These are phyloP conservation scores for Prosapia bicincta DNA, from an alignment of 2,888 invertebrate genomes.

Conservation along the genomic window DNA sequence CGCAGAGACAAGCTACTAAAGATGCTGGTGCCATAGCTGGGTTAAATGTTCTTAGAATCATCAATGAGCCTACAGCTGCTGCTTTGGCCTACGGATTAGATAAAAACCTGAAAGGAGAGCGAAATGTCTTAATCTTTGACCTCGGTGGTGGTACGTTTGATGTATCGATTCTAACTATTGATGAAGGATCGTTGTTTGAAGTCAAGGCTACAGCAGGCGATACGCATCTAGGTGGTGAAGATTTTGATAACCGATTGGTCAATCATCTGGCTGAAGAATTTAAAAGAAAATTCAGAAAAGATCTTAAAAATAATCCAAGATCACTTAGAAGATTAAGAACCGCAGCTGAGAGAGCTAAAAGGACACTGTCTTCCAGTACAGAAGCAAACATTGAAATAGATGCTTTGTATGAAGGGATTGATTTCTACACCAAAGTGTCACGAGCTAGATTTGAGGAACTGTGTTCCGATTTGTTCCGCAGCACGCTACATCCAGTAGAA, in stretches of 20 bases:
- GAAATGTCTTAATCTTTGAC: too few relatives aligned
- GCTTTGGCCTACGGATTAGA: slow-evolving; percentile 77
- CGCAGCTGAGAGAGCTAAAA: slow-evolving; percentile 52
- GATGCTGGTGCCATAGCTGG: slow-evolving; percentile 81
- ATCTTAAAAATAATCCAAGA: slow-evolving; percentile 48
- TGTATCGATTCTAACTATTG: too few relatives aligned
- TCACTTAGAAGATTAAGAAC: slow-evolving; percentile 48
- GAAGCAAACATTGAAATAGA: too few relatives aligned
- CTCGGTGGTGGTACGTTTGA: too few relatives aligned
- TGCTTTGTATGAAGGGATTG: slow-evolving; percentile 52
- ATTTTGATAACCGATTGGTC: slow-evolving; percentile 57
- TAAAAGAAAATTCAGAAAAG: slow-evolving; percentile 50
- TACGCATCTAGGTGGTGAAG: slow-evolving; percentile 77
- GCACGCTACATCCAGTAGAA: slow-evolving; percentile 63
- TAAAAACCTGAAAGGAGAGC: too few relatives aligned
- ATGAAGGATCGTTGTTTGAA: slow-evolving; percentile 45
- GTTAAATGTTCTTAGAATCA: slow-evolving; percentile 83
- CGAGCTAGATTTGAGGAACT: too few relatives aligned
- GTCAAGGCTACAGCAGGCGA: slow-evolving; percentile 81
- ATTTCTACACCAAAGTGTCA: slow-evolving; percentile 64
- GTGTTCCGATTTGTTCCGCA: slow-evolving; percentile 65
- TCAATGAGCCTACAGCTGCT: too few relatives aligned
- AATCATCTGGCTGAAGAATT: slow-evolving; percentile 56
- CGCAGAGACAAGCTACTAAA: too few relatives aligned
- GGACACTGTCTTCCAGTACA: slow-evolving; percentile 51